Conservation (phyloP, 2,888 invertebrate species). For the Phyto melanocephala region DNA sequence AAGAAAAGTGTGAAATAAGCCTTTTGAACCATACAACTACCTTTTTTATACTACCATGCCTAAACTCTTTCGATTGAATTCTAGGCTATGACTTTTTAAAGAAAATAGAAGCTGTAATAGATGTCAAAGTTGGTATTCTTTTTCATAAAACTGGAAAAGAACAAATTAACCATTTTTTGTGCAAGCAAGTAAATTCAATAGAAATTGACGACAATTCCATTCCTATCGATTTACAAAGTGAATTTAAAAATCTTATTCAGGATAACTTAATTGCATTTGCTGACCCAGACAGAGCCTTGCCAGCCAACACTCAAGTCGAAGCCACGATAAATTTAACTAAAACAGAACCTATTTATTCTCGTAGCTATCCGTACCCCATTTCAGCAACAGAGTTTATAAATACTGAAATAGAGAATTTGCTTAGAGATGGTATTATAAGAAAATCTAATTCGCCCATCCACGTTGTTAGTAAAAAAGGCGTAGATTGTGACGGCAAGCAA, state of each 20-base stretch:
- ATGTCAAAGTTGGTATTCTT: slow-evolving; percentile 35
- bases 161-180: slow-evolving; percentile 20
- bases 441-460: background rate
- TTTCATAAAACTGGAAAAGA: slow-evolving; percentile 31
- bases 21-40: too few species aligned
- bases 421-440: slow-evolving; percentile 8
- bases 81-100: slow-evolving; percentile 52
- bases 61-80: slow-evolving; percentile 33
- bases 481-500: background rate
- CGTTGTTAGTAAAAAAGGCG: background rate
- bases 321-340: slow-evolving; percentile 15
- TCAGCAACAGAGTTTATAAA: slow-evolving; percentile 17
- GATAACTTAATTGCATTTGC: slow-evolving; percentile 14
- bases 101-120: slow-evolving; percentile 51
- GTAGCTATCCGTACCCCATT: slow-evolving; percentile 40
- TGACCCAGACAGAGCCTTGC: slow-evolving; percentile 3
- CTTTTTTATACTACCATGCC: too few species aligned
- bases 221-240: background rate
- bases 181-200: slow-evolving; percentile 8
- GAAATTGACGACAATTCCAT: background rate
- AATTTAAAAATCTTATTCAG: background rate
- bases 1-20: slow-evolving; percentile 25
- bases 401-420: slow-evolving; percentile 3
- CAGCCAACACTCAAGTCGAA: slow-evolving; percentile 13
- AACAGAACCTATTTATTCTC: background rate